phyloP scores from a whole-genome alignment of 2,797 vertebrate species.

The Tolypeutes matacus region DNA sequence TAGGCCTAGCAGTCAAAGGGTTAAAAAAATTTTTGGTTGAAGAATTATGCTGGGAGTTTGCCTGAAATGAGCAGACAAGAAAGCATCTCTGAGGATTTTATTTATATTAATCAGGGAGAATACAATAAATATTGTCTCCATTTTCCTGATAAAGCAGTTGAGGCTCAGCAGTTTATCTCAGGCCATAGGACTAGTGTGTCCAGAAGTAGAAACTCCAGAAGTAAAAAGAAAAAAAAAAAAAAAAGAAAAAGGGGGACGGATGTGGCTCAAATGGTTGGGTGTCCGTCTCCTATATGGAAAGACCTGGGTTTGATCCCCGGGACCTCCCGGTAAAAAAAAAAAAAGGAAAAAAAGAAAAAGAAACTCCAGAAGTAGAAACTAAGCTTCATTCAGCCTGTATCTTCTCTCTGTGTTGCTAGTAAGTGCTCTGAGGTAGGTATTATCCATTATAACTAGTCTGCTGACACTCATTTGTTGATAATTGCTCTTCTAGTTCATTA shows the following conservation, averaged over 20 bases:
- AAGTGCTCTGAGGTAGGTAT: background rate
- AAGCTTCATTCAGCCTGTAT: background rate
- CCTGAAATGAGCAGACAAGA: background rate
- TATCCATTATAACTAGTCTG: background rate
- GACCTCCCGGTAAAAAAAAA: no score
- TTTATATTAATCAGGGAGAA: background rate
- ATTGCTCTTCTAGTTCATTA: background rate
- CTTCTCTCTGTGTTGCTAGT: background rate
- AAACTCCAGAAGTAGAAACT: no score
- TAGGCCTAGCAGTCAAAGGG: background rate
- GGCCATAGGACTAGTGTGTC: background rate
- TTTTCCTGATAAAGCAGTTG: slow-evolving; percentile 6
- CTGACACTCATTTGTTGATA: background rate
- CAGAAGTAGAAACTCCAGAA: background rate
- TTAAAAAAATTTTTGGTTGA: background rate
- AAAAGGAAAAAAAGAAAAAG: no score
- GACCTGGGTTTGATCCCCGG: no score
- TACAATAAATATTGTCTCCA: background rate
- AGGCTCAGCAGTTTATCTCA: background rate
- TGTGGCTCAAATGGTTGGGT: no score
- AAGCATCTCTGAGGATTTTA: slow-evolving; percentile 8
- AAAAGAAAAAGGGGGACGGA: no score
- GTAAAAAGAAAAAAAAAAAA: no score
- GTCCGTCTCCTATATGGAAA: no score
- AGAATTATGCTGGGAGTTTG: background rate